phyloP scores from a whole-genome alignment of 1,140 invertebrate genomes.

The Cherax destructor region DNA sequence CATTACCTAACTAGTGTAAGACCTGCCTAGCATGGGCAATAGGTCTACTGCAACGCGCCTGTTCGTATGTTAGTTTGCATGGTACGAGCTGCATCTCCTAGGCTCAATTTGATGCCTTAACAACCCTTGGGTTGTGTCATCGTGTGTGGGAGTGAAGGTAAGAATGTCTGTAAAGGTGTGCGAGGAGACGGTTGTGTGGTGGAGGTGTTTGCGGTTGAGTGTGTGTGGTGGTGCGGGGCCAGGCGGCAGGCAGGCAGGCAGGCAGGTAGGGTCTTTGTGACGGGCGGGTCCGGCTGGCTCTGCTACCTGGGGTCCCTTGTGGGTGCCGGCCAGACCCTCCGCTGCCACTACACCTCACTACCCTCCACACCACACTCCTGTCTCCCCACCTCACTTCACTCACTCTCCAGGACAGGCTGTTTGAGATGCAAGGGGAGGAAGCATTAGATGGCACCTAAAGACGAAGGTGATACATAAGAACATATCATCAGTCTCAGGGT shows the following conservation, averaged over 20 bases:
- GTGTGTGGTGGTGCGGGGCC: constrained; percentile 23
- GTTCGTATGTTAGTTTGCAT: too few species aligned
- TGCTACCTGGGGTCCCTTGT: constrained; percentile 32
- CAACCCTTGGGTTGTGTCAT: not conserved
- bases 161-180: constrained; percentile 20
- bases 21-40: too few species aligned
- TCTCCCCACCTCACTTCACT: not conserved
- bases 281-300: constrained; percentile 24
- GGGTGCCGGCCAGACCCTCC: constrained; percentile 22
- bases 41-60: too few species aligned
- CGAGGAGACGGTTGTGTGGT: not conserved
- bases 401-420: not conserved
- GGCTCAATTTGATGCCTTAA: too few species aligned
- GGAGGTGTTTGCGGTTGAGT: not conserved
- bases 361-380: constrained; percentile 10
- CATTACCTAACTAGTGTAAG: too few species aligned
- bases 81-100: too few species aligned
- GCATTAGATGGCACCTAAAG: too few species aligned
- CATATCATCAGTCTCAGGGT: too few species aligned
- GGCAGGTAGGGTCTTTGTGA: constrained; percentile 55
- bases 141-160: not conserved
- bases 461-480: too few species aligned
- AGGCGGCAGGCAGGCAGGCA: constrained; percentile 8
- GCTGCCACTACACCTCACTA: constrained; percentile 16
- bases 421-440: too few species aligned